Evolutionary conservation across 1,140 invertebrate genomes (phyloP).

Genomic region (Drosophila tsacasi): DNA sequence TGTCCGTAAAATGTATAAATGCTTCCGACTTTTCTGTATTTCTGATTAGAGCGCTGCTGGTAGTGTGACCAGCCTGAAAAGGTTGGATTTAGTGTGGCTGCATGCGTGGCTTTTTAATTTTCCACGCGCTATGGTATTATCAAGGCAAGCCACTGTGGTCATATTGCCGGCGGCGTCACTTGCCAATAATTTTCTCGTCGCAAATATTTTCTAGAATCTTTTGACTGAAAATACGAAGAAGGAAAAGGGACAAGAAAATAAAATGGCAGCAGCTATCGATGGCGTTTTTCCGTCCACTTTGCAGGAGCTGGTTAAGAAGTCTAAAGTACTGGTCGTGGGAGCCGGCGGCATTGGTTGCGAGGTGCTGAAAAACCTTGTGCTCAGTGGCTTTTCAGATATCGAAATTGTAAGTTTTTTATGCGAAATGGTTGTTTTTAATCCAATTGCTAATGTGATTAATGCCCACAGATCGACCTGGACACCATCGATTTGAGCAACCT

Average conservation of each 20-base stretch:
- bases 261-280: conserved; percentile 88
- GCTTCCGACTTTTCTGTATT: conserved; percentile 29
- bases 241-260: conserved; percentile 7
- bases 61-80: conserved; percentile 11
- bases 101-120: neutral
- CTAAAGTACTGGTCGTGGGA: conserved; percentile 94
- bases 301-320: conserved; percentile 86
- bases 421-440: neutral
- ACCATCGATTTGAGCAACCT: conserved; percentile 99
- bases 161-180: conserved; percentile 59
- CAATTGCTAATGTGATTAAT: conserved; percentile 33
- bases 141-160: neutral
- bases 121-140: neutral
- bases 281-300: conserved; percentile 88
- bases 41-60: conserved; percentile 23
- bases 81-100: neutral
- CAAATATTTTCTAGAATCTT: conserved; percentile 1
- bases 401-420: conserved; percentile 92
- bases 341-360: conserved; percentile 99
- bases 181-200: conserved; percentile 26
- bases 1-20: conserved; percentile 25
- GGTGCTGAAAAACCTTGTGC: conserved; percentile 98
- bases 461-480: conserved; percentile 98
- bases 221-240: neutral
- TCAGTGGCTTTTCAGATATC: conserved; percentile 97